Evolutionary conservation across 2,113 vertebrate species (phyloP), one percentile per base, ranked within the genome.

Genomic region (Notarius lentiginosus): DNA sequence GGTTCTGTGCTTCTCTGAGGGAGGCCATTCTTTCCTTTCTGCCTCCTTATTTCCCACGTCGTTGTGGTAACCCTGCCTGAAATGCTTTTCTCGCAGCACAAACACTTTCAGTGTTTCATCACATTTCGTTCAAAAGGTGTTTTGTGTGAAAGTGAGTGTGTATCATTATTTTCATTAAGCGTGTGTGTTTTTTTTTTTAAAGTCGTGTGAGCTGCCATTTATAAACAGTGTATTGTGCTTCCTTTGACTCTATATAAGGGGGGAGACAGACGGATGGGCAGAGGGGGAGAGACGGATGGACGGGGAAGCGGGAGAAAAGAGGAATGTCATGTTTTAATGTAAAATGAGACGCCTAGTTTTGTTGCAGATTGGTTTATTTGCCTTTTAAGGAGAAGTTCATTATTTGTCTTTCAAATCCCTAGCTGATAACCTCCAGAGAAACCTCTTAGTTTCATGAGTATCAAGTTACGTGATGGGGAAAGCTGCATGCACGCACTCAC

Each of bases 11-110:
- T 66, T 68, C 68, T 66, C 47, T 83, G 15, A 9, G 15, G 84
- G 79, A 85, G 88, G 63, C 53, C 79, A 55, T 83, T 34, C 58
- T 88, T 83, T 87, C 75, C 53, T 58, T 61, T 34, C 60, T 75
- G 72, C 79, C 4, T 9, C 14, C 27, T 72, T 85, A 60, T 86
- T 84, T 81, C 85, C 61, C 22, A 65, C 17, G 24, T 84, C 14
- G 17, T 30, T 80, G 49, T 88, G 72, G 63, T 18, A 41, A 47
- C 75, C 58, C 47, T 75, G 7, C 34, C 20, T 41, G 41, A 41
- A 41, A 41, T 9, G 49, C 24, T 7, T 51, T 73, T n/a, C 63
- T n/a, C n/a, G 24, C 63, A 20, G 30, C 34, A 73, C 34, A 4
- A 51, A 14, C 47, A 76, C 51, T 20, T 70, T 14, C 73, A 76